Conservation (phyloP, 1,140 invertebrate species). For the Neoseiulus cucumeris region DNA sequence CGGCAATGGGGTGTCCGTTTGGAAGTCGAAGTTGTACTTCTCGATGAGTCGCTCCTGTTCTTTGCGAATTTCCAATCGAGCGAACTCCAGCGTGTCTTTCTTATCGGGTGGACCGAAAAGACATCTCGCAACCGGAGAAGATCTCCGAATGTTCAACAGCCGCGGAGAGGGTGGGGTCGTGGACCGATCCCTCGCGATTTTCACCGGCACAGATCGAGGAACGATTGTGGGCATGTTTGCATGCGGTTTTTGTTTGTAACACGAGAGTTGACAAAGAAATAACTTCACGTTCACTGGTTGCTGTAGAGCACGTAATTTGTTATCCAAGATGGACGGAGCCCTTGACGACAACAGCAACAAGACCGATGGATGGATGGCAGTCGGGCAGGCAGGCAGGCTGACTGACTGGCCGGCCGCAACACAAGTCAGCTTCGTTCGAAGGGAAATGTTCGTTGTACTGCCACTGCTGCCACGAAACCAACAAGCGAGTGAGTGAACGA, state of each 20-base stretch:
- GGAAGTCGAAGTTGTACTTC: conserved; percentile 9
- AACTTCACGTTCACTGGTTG: too few relatives aligned
- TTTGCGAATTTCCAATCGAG: neutral
- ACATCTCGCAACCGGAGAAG: neutral
- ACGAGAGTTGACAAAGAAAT: too few relatives aligned
- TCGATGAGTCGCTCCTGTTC: neutral
- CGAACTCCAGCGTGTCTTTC: neutral
- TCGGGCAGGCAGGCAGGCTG: too few relatives aligned
- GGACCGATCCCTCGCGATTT: neutral
- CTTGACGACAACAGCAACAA: too few relatives aligned
- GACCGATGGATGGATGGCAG: too few relatives aligned
- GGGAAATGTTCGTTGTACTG: too few relatives aligned
- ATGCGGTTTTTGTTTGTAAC: neutral
- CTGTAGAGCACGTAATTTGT: too few relatives aligned
- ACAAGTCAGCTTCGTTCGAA: too few relatives aligned
- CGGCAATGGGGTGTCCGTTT: neutral
- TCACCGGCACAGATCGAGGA: neutral
- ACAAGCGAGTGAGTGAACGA: too few relatives aligned
- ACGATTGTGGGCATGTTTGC: conserved; percentile 1
- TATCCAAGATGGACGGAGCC: too few relatives aligned
- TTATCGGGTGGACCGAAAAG: neutral
- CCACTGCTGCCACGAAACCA: too few relatives aligned
- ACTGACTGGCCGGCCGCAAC: too few relatives aligned
- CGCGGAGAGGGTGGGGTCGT: neutral
- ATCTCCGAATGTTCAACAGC: neutral